Conservation (phyloP, 2,888 invertebrate species). For the Drosophila quinaria region DNA sequence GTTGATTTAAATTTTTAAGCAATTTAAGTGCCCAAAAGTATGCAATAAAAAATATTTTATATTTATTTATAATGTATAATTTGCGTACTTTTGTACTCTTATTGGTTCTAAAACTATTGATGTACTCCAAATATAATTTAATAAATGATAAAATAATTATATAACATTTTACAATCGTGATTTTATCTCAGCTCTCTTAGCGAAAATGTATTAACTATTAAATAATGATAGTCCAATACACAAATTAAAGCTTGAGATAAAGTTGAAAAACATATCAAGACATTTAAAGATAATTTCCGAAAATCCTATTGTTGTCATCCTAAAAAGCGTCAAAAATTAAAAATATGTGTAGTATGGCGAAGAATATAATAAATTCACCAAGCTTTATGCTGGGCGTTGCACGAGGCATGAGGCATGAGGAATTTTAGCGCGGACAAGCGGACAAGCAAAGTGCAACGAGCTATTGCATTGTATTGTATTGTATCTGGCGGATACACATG, state of each 20-base stretch:
- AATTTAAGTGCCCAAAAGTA: no score
- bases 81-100: no score
- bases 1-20: no score
- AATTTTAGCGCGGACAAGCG: constrained; percentile 49
- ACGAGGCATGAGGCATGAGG: constrained; percentile 42
- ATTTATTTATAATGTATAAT: no score
- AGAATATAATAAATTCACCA: constrained; percentile 41
- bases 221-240: background rate
- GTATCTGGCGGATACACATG: constrained; percentile 37
- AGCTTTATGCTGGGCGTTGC: constrained; percentile 10
- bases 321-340: background rate
- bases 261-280: background rate
- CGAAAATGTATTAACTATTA: no score
- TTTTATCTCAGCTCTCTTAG: no score
- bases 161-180: no score
- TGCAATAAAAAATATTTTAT: no score
- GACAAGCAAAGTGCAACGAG: constrained; percentile 25
- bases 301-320: constrained; percentile 1
- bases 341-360: constrained; percentile 38
- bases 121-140: no score
- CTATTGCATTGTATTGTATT: constrained; percentile 32
- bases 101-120: no score
- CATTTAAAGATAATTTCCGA: background rate
- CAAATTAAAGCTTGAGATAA: no score
- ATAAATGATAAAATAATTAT: no score